Evolutionary conservation across 2,888 invertebrate genomes (phyloP).

Genomic region (Malthinus flaveolus): DNA sequence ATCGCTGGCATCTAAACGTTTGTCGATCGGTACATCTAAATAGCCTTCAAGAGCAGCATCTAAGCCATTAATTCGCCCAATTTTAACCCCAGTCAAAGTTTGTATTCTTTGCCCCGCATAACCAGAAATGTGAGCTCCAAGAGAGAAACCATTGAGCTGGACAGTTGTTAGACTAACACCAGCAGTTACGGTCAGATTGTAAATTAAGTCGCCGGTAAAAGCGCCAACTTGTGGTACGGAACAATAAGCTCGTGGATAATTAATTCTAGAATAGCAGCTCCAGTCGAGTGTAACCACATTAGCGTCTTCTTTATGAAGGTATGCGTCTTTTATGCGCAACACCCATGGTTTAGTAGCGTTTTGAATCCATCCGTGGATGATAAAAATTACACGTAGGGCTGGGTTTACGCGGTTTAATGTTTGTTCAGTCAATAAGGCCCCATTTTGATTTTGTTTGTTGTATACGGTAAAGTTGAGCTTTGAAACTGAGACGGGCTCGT

Average conservation of each 20-base stretch:
- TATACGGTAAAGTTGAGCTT: conserved; percentile 3
- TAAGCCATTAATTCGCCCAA: conserved; percentile 9
- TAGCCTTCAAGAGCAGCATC: conserved; percentile 7
- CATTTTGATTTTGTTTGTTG: not conserved
- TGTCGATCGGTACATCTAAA: not conserved
- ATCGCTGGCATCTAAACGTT: conserved; percentile 12
- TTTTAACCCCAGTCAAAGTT: not conserved
- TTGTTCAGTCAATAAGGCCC: not conserved
- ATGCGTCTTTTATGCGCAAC: conserved; percentile 4
- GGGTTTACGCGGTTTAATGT: not conserved
- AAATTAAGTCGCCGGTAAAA: conserved; percentile 7
- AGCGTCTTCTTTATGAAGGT: not conserved
- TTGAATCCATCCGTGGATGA: conserved; percentile 18
- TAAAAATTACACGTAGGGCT: not conserved
- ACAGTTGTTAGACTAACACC: not conserved
- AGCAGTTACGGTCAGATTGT: not conserved
- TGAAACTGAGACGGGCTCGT: not conserved
- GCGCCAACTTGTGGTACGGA: conserved; percentile 2
- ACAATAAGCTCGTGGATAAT: not conserved
- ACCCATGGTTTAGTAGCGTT: not conserved
- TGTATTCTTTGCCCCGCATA: conserved; percentile 6
- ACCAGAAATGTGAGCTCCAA: conserved; percentile 15
- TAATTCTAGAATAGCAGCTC: not conserved
- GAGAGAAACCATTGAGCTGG: conserved; percentile 12
- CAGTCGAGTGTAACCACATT: conserved; percentile 9